Percentiles rank a stretch among this genome's conserved stretches.
Evolutionary conservation across 1,140 invertebrate species (phyloP).

Genomic region (Oryzaephilus surinamensis): DNA sequence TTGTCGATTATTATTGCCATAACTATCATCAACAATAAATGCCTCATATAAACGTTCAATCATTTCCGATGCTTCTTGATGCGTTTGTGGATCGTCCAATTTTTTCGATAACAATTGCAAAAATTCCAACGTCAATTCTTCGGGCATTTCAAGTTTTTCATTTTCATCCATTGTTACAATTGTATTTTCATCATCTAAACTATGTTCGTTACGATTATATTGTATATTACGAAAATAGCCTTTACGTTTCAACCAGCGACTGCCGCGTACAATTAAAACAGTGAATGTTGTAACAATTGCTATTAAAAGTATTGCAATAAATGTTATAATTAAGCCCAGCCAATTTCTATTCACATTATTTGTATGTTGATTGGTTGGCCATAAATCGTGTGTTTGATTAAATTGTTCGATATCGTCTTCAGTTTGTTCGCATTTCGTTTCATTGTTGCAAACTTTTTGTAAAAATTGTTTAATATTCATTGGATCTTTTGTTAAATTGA

Average conservation of each 20-base stretch:
- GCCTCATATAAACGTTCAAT: conserved; percentile 69
- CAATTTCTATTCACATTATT: conserved; percentile 17
- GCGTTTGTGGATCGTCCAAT: conserved; percentile 60
- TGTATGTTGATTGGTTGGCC: conserved; percentile 6
- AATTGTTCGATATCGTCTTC: conserved; percentile 30
- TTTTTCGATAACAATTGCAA: conserved; percentile 55
- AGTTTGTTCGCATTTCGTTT: conserved; percentile 35
- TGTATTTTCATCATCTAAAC: conserved; percentile 37
- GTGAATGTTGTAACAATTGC: conserved; percentile 40
- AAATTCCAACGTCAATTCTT: conserved; percentile 63
- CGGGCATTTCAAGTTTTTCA: conserved; percentile 52
- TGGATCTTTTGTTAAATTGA: conserved; percentile 49
- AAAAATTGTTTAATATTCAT: conserved; percentile 52
- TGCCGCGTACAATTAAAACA: conserved; percentile 40
- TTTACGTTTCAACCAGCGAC: conserved; percentile 43
- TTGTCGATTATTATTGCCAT: conserved; percentile 46
- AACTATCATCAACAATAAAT: conserved; percentile 62
- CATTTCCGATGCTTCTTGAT: conserved; percentile 62
- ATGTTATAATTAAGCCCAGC: conserved; percentile 26
- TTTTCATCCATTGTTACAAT: conserved; percentile 37
- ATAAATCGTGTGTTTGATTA: conserved; percentile 14
- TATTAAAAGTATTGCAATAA: conserved; percentile 38
- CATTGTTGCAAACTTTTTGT: conserved; percentile 43
- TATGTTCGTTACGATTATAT: conserved; percentile 22
- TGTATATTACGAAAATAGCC: conserved; percentile 37